Percentiles rank a stretch among this genome's conserved stretches.
Conservation (phyloP, 1,140 invertebrate genomes). For the Dolichoris vasculosae region DNA sequence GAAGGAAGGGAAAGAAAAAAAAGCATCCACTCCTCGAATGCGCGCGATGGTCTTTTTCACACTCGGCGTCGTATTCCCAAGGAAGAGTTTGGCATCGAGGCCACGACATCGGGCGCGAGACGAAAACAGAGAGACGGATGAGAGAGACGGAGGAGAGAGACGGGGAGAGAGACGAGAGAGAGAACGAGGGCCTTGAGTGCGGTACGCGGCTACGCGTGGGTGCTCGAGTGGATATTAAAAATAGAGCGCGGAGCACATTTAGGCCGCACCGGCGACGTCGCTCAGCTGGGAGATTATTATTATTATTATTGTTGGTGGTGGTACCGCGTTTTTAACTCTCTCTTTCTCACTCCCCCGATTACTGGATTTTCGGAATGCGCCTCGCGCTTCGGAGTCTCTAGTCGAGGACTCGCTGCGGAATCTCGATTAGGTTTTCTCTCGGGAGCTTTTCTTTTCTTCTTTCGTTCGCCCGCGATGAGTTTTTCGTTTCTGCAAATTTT, state of each 20-base stretch:
- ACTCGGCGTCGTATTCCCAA: background rate
- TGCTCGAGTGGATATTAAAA: constrained; percentile 39
- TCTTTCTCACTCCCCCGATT: background rate
- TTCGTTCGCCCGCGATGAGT: too few relatives aligned
- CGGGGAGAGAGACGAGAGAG: background rate
- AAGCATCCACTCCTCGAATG: background rate
- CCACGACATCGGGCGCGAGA: background rate
- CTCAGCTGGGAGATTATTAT: background rate
- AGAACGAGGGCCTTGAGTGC: constrained; percentile 29
- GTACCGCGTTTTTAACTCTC: background rate
- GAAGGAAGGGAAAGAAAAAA: too few relatives aligned
- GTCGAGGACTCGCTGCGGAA: too few relatives aligned
- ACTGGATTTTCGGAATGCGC: background rate
- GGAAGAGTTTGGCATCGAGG: background rate
- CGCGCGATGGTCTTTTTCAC: background rate
- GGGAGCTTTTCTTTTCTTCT: too few relatives aligned
- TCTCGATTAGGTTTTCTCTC: too few relatives aligned
- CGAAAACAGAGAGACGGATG: background rate
- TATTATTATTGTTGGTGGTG: background rate
- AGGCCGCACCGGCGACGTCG: background rate
- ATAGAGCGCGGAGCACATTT: constrained; percentile 41
- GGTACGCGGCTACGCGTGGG: background rate
- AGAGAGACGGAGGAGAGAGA: background rate
- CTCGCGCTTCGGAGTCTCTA: too few relatives aligned
- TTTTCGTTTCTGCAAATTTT: too few relatives aligned